Conservation (phyloP, 2,888 invertebrate genomes). For the Machimus rusticus region DNA sequence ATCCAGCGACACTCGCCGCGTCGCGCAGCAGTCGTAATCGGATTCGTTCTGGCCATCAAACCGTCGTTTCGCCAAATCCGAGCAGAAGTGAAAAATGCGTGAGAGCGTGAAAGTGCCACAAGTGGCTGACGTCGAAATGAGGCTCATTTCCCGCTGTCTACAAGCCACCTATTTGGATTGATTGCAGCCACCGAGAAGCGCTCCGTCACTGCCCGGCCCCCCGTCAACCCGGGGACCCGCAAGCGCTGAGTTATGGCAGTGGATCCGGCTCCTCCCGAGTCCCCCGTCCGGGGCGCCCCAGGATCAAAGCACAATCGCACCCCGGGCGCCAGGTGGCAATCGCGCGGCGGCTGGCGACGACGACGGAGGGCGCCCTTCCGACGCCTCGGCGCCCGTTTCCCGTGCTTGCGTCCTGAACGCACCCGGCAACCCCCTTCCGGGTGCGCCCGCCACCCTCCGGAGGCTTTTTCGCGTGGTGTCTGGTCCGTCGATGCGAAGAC, state of each 20-base stretch:
- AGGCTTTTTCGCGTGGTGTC: conserved; percentile 19
- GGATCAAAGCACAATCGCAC: not conserved
- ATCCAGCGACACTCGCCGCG: not conserved
- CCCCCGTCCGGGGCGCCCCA: not conserved
- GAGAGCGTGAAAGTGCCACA: not conserved
- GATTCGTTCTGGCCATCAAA: not conserved
- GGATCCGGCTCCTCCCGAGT: not conserved
- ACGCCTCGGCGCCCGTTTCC: not conserved
- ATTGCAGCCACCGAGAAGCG: not conserved
- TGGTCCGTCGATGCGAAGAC: not conserved
- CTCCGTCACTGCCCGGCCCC: not conserved
- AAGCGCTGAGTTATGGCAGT: not conserved
- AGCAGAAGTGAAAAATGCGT: not conserved
- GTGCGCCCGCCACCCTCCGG: not conserved
- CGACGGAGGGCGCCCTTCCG: not conserved
- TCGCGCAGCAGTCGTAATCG: not conserved
- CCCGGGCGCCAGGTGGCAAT: conserved; percentile 24
- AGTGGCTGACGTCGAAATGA: not conserved
- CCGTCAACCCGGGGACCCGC: not conserved
- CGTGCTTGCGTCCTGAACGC: not conserved
- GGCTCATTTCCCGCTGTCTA: conserved; percentile 2
- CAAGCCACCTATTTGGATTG: conserved; percentile 2
- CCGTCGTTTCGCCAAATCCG: not conserved
- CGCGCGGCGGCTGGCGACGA: not conserved
- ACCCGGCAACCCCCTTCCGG: not conserved